Conservation (phyloP, 2,113 vertebrate species). For the Vidua macroura region DNA sequence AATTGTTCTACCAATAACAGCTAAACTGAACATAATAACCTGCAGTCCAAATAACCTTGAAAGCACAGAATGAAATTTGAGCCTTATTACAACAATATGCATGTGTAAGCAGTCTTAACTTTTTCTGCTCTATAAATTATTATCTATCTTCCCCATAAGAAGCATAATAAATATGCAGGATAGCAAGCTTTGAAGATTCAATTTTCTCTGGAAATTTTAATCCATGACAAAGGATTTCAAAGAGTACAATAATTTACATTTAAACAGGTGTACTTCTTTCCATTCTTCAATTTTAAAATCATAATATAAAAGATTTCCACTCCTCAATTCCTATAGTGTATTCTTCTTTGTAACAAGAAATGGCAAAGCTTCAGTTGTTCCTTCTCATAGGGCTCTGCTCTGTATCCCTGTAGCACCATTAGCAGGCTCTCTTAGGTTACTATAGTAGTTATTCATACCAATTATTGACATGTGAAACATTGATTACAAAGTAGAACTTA, state of each 20-base stretch:
- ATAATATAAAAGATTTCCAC: neutral
- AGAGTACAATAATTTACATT: neutral
- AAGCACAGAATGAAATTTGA: neutral
- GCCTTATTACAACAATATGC: neutral
- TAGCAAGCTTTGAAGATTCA: neutral
- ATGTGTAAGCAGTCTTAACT: neutral
- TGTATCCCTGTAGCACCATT: neutral
- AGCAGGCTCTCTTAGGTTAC: neutral
- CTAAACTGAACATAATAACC: neutral
- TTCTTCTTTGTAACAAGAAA: neutral
- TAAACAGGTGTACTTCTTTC: neutral
- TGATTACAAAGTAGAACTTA: neutral
- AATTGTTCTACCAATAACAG: slow-evolving; percentile 26
- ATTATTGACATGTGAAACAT: neutral
- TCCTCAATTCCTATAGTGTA: neutral
- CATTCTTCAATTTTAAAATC: neutral
- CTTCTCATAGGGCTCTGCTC: neutral
- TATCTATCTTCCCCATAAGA: neutral
- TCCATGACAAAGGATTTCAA: neutral
- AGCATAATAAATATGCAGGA: neutral
- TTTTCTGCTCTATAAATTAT: neutral
- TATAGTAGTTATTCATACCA: neutral
- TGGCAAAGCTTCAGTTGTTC: neutral
- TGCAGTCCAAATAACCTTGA: neutral
- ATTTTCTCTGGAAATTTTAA: neutral